Evolutionary conservation across 1,140 invertebrate genomes (phyloP).

Genomic region (Amphibalanus amphitrite): DNA sequence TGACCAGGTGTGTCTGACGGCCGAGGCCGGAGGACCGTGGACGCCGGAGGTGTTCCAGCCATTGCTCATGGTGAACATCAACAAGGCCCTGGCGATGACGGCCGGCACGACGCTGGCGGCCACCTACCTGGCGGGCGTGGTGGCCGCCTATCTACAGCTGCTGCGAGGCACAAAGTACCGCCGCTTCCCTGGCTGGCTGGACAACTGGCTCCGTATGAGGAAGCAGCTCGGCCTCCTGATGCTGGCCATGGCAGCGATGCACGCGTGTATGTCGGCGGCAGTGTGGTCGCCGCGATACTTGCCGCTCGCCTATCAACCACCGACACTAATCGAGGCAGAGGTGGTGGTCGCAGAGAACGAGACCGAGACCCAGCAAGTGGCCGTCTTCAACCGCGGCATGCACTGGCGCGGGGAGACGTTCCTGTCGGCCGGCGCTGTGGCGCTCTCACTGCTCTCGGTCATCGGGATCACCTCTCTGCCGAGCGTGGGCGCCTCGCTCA

Average conservation of each 20-base stretch:
- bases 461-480: slow-evolving; percentile 20
- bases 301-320: background rate
- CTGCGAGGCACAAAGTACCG: slow-evolving; percentile 19
- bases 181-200: slow-evolving; percentile 20
- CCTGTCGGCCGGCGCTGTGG: slow-evolving; percentile 11
- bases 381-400: slow-evolving; percentile 15
- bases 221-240: slow-evolving; percentile 20
- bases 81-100: slow-evolving; percentile 8
- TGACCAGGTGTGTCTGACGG: background rate
- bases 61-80: slow-evolving; percentile 10
- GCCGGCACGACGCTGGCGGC: slow-evolving; percentile 4
- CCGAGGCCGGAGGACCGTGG: slow-evolving; percentile 3
- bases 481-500: slow-evolving; percentile 18
- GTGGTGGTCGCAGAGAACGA: slow-evolving; percentile 4
- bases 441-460: slow-evolving; percentile 17
- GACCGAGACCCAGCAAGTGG: background rate
- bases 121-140: slow-evolving; percentile 12
- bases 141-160: slow-evolving; percentile 18
- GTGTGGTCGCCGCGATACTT: background rate
- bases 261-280: slow-evolving; percentile 10
- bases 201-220: slow-evolving; percentile 20
- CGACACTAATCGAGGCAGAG: background rate
- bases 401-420: slow-evolving; percentile 19
- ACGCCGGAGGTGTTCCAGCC: slow-evolving; percentile 4
- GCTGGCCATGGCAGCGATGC: slow-evolving; percentile 17